A percentile compares a stretch with the other conserved stretches of the same genome.
Evolutionary conservation across 2,888 invertebrate species (phyloP).

Genomic region (Trichacis sp.): DNA sequence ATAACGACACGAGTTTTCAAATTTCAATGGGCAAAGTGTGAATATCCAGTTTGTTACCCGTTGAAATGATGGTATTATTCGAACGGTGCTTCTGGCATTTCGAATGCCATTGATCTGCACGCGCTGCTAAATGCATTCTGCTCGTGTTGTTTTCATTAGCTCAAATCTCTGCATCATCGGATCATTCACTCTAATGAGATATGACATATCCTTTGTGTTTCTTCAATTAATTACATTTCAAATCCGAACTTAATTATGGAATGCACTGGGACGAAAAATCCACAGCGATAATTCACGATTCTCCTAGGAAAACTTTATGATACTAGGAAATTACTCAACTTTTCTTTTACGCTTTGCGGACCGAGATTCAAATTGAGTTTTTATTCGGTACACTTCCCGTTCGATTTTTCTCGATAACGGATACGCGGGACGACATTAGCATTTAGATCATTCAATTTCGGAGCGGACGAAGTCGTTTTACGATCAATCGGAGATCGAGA

Average conservation of each 20-base stretch:
- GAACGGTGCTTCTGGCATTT: slow-evolving; percentile 32
- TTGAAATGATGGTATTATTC: slow-evolving; percentile 41
- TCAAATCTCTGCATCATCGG: slow-evolving; percentile 7
- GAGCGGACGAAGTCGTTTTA: slow-evolving; percentile 51
- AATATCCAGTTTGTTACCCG: too few relatives aligned
- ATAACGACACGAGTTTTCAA: too few relatives aligned
- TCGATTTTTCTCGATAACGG: slow-evolving; percentile 26
- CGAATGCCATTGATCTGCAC: slow-evolving; percentile 33
- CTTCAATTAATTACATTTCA: too few relatives aligned
- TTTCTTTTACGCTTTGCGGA: slow-evolving; percentile 15
- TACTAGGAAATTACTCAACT: neutral
- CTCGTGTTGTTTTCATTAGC: slow-evolving; percentile 9
- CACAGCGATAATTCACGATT: too few relatives aligned
- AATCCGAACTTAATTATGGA: too few relatives aligned
- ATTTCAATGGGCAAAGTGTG: too few relatives aligned
- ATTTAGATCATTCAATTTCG: slow-evolving; percentile 56
- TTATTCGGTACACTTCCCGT: slow-evolving; percentile 17
- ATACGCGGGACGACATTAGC: slow-evolving; percentile 49
- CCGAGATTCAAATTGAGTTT: slow-evolving; percentile 28
- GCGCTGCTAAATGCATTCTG: slow-evolving; percentile 5
- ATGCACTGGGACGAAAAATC: too few relatives aligned
- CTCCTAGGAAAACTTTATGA: neutral
- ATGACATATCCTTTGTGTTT: slow-evolving; percentile 4
- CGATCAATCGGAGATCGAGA: slow-evolving; percentile 38
- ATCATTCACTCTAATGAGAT: neutral